These are phyloP conservation scores for Tenthredo notha DNA, from an alignment of 2,888 invertebrate species.

Conservation along the genomic window DNA sequence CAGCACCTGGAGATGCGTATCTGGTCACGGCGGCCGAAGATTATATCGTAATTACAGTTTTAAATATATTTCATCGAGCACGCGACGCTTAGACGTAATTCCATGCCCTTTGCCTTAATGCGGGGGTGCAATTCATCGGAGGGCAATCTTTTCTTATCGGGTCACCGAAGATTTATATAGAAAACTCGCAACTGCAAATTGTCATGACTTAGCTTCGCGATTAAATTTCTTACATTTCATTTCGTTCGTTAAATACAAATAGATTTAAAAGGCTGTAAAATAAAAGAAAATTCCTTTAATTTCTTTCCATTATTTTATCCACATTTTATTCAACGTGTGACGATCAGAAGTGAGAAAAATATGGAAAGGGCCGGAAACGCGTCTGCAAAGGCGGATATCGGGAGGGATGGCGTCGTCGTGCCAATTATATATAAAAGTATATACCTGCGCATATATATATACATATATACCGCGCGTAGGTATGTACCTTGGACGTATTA, in stretches of 20 bases:
- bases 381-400: constrained; percentile 47
- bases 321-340: background rate
- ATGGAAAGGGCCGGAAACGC: constrained; percentile 26
- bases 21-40: constrained; percentile 72
- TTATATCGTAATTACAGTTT: constrained; percentile 75
- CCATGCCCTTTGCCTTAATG: constrained; percentile 50
- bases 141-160: constrained; percentile 70
- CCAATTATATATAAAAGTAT: constrained; percentile 44
- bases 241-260: background rate
- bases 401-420: constrained; percentile 38
- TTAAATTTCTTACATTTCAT: constrained; percentile 9
- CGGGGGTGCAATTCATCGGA: constrained; percentile 63
- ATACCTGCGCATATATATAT: background rate
- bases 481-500: constrained; percentile 30
- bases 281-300: background rate
- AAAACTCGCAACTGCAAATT: constrained; percentile 64
- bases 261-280: background rate
- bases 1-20: constrained; percentile 68
- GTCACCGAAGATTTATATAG: constrained; percentile 64
- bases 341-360: background rate
- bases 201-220: constrained; percentile 63
- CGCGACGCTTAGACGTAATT: constrained; percentile 64
- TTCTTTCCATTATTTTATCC: background rate
- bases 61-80: constrained; percentile 75
- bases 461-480: background rate